These are phyloP conservation scores for Corythaeola cristata DNA, from an alignment of 2,113 vertebrate genomes.

Conservation along the genomic window DNA sequence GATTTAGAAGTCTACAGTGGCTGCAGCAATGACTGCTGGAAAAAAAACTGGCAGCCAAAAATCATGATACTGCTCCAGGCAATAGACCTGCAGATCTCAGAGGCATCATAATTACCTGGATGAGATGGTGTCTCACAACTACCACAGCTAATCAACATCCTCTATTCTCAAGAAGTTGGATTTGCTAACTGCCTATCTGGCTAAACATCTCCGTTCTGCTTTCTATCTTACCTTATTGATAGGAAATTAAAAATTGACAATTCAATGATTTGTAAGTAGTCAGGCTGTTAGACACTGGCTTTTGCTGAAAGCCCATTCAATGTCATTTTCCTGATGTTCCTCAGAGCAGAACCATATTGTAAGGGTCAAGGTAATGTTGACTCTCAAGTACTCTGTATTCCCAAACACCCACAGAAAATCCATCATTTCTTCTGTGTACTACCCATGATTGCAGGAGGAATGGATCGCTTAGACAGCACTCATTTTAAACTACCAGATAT, in stretches of 20 bases:
- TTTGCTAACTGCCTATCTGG: neutral
- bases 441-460: neutral
- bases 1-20: neutral
- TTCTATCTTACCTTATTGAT: slow-evolving; percentile 3
- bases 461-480: neutral
- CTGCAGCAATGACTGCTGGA: neutral
- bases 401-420: neutral
- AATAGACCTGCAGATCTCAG: neutral
- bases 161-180: neutral
- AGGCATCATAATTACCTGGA: neutral
- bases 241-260: neutral
- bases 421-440: neutral
- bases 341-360: neutral
- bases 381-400: neutral
- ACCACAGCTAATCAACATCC: neutral
- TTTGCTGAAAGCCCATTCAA: neutral
- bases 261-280: neutral
- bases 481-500: neutral
- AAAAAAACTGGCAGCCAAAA: neutral
- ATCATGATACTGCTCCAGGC: neutral
- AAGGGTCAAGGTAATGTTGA: neutral
- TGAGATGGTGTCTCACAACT: neutral
- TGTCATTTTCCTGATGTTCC: neutral
- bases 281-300: neutral
- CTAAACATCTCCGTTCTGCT: neutral